Base-by-base conservation (phyloP, 2,113 vertebrate species). In the Piprites chloris region DNA sequence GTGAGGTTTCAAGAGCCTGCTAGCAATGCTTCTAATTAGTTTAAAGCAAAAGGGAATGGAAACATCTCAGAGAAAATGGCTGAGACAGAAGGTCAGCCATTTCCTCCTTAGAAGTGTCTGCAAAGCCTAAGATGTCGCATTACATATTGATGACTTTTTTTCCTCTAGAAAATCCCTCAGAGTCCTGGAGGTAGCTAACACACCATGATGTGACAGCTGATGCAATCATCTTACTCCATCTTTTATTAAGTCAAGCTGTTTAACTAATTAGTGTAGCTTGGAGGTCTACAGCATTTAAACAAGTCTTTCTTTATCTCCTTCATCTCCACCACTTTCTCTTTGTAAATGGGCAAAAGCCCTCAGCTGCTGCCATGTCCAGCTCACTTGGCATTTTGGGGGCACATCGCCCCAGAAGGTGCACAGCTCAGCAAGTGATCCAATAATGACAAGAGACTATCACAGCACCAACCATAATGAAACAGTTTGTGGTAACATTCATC, bases 391-490 rank as follows among this genome's bases (percentile, higher is more conserved):
- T 59, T 90, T 55, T 67, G 12, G 27, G 14, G 30, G 7, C 6
- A 69, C 33, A 53, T 23, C 37, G 8, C 2, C 11, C 7, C 23
- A 74, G 39, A 89, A 50, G 16, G 28, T 14, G 9, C 17, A 55
- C 11, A 50, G 30, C 13, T 84, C 30, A 71, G 30, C 26, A 72
- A 59, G 35, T 69, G 8, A 68, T 78, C 33, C 50, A 61, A 17
- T 19, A 2, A 2, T 56, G 49, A 85, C 1, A 6, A 52, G 18
- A 49, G 21, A 68, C 8, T 46, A 26, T 17, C 28, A 37, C 12
- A 56, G 9, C 15, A 69, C 13, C 55, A 84, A 1, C 4, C 2
- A 3, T 20, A 39, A 6, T 0, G 0, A 55, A 9, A n/a, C 2
- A 2, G 6, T 74, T 80, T 66, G 11, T 33, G 53, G 17, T 14